Conservation (phyloP, 2,113 vertebrate genomes). For the Todiramphus chloris region DNA sequence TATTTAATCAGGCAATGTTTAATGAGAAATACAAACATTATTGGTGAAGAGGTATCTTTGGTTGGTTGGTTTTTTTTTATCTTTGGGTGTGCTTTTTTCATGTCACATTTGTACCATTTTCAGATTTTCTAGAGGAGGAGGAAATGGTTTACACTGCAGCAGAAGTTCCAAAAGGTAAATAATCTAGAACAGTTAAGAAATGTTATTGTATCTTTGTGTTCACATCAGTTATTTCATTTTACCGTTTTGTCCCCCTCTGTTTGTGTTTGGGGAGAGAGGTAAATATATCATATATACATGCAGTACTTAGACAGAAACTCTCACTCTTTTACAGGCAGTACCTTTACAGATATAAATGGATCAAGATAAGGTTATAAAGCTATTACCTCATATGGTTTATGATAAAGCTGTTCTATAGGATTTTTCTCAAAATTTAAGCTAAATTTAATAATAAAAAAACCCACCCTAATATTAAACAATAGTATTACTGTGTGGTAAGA, state of each 20-base stretch:
- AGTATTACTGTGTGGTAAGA: background rate
- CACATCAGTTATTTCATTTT: background rate
- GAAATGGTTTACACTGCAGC: background rate
- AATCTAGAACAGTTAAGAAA: background rate
- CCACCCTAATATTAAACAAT: background rate
- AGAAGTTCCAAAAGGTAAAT: background rate
- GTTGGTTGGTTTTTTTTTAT: background rate
- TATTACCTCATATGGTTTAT: background rate
- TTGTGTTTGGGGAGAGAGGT: background rate
- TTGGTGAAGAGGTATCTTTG: background rate
- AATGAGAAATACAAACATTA: background rate
- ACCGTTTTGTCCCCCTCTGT: background rate
- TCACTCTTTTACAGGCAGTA: background rate
- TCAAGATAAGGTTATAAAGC: background rate
- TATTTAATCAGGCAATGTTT: background rate
- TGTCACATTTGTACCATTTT: background rate
- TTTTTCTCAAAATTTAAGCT: background rate
- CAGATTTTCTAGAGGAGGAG: background rate
- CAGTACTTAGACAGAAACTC: background rate
- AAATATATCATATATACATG: background rate
- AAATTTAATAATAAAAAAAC: background rate
- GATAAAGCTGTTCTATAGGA: background rate
- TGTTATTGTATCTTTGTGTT: background rate
- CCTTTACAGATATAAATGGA: background rate
- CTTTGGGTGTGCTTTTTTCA: background rate